A percentile compares a stretch with the other conserved stretches of the same genome.
These are phyloP conservation scores for Phrynosoma platyrhinos DNA, from an alignment of 2,113 vertebrate genomes.

Conservation along the genomic window DNA sequence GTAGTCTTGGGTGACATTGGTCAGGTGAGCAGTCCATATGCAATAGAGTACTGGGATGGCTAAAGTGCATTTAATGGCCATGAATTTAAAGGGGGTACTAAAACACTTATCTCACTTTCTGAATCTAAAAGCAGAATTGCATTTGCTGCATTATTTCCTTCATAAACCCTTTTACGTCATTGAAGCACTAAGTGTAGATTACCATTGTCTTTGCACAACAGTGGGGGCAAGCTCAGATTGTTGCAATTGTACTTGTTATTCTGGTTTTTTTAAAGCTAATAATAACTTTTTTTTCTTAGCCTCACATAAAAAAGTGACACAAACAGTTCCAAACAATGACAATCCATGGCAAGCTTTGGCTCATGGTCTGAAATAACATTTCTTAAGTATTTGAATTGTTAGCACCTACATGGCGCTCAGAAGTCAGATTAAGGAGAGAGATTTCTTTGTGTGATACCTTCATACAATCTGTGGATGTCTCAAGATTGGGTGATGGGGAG, in stretches of 20 bases:
- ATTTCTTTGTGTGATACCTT: not conserved
- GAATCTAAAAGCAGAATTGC: slow-evolving; percentile 31
- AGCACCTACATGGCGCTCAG: not conserved
- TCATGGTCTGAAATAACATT: not conserved
- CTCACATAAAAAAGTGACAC: slow-evolving; percentile 11
- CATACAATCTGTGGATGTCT: not conserved
- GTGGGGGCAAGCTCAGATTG: slow-evolving; percentile 1
- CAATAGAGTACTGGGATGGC: slow-evolving; percentile 35
- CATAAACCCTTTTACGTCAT: not conserved
- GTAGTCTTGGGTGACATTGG: slow-evolving; percentile 61
- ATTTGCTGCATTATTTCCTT: slow-evolving; percentile 4
- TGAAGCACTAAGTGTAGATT: slow-evolving; percentile 17
- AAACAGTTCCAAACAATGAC: not conserved
- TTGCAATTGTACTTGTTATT: not conserved
- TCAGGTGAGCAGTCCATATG: slow-evolving; percentile 45
- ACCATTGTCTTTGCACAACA: not conserved
- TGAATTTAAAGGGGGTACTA: slow-evolving; percentile 40
- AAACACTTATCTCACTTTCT: slow-evolving; percentile 20
- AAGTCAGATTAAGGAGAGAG: not conserved
- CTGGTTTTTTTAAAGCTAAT: slow-evolving; percentile 11
- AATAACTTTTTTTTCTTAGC: not conserved
- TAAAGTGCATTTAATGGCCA: slow-evolving; percentile 57
- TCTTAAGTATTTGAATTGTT: not conserved
- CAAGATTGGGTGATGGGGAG: not conserved
- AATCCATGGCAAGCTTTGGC: not conserved